These are phyloP conservation scores for Erebia ligea DNA, from an alignment of 2,888 invertebrate species.

Conservation along the genomic window DNA sequence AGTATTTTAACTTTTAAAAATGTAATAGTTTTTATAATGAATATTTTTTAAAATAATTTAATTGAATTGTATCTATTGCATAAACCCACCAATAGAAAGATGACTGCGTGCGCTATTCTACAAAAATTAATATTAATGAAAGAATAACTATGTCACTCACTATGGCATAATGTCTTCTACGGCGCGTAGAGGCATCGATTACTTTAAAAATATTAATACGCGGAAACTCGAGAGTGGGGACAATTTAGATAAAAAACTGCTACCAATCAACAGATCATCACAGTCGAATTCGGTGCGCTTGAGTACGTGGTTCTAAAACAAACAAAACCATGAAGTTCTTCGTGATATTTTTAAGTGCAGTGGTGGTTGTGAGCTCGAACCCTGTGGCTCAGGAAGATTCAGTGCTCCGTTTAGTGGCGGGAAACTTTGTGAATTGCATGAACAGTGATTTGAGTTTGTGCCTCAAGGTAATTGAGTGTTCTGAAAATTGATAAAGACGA, in stretches of 20 bases:
- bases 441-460: constrained; percentile 74
- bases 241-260: constrained; percentile 76
- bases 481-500: constrained; percentile 7
- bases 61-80: constrained; percentile 49
- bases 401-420: constrained; percentile 60
- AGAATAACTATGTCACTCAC: constrained; percentile 68
- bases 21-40: neutral
- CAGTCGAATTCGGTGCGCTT: constrained; percentile 68
- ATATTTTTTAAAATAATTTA: neutral
- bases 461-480: constrained; percentile 63
- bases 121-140: constrained; percentile 72
- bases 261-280: constrained; percentile 69
- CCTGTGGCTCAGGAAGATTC: constrained; percentile 67
- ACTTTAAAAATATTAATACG: constrained; percentile 74
- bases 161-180: constrained; percentile 67
- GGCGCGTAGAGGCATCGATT: constrained; percentile 63
- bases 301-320: constrained; percentile 52
- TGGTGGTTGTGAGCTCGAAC: constrained; percentile 58
- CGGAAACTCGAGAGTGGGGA: constrained; percentile 68
- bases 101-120: constrained; percentile 56
- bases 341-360: constrained; percentile 63
- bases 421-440: constrained; percentile 69
- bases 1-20: no score
- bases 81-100: constrained; percentile 61
- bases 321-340: constrained; percentile 67